Evolutionary conservation across 2,888 invertebrate species (phyloP), one percentile per base, ranked within the genome.

Genomic region (Drosophila mulleri): DNA sequence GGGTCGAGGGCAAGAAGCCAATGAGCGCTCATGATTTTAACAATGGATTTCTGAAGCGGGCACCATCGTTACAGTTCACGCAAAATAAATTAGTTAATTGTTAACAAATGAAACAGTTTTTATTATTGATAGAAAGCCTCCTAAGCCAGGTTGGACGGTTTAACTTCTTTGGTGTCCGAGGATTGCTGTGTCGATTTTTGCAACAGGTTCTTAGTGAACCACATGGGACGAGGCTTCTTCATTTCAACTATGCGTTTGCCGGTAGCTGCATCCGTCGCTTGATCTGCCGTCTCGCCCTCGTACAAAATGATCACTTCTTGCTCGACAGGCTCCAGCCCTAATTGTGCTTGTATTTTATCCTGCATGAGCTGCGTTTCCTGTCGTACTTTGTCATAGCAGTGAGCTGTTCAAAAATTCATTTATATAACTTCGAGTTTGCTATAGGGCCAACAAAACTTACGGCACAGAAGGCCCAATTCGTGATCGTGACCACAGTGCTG

Each of bases 301-400:
- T 98, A 98, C 12, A 98, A 91, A 2, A 98, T 96, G 37, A 97
- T 94, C 11, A 98, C 96, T 92, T 98, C 97, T 89, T 97, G 94
- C 81, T 98, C 97, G 54, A 97, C 94, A 0, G 97, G 96, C 62
- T 95, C 94, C 12, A 96, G 92, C 11, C 95, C 95, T 50, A 97
- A 93, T 81, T 96, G 94, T 47, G 95, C 93, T 86, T 95, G 94
- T 78, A 98, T 97, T 79, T 95, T 94, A 0, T 95, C 94, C 92
- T 97, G 96, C 94, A 98, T 97, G 67, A 94, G 94, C 91, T 95
- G 94, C 0, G 98, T 98, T 94, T 98, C 98, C 61, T 94, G 93
- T 83, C 95, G 95, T 0, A 98, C 95, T 93, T 95, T 96, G 58
- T 95, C 94, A 89, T 98, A 98, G 91, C 98, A 98, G 81, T 96